Conservation (phyloP, 2,113 vertebrate species). For the Mustela nigripes region DNA sequence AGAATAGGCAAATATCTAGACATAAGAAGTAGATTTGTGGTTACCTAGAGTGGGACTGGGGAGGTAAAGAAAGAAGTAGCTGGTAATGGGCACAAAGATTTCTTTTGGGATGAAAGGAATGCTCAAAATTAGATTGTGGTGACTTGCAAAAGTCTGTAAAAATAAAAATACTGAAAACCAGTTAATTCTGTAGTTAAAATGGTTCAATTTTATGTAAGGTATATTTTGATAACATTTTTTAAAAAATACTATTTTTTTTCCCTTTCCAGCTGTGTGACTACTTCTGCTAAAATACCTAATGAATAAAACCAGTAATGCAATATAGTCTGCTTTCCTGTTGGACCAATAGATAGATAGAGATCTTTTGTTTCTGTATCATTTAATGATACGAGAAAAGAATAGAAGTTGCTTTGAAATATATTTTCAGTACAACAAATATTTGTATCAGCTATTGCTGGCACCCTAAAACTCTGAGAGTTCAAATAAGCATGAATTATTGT, state of each 20-base stretch:
- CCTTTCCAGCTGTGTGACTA: neutral
- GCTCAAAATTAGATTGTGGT: neutral
- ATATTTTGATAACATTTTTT: neutral
- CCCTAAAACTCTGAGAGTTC: neutral
- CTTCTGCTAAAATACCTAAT: neutral
- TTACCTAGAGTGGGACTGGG: neutral
- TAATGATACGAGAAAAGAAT: neutral
- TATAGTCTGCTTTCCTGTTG: neutral
- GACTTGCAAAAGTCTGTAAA: neutral
- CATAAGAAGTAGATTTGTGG: neutral
- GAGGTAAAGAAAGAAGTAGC: neutral
- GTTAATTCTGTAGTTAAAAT: neutral
- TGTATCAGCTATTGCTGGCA: neutral
- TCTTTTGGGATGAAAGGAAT: neutral
- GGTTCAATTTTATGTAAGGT: neutral
- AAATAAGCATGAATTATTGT: neutral
- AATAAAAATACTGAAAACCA: neutral
- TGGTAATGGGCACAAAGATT: neutral
- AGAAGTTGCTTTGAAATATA: neutral
- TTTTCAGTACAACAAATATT: constrained; percentile 3
- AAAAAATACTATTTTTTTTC: neutral
- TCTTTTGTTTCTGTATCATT: neutral
- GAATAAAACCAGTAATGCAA: neutral
- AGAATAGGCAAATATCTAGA: neutral
- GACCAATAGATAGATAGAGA: neutral